These are phyloP conservation scores for Listrodromus nycthemerus DNA, from an alignment of 2,888 invertebrate species.

Conservation along the genomic window DNA sequence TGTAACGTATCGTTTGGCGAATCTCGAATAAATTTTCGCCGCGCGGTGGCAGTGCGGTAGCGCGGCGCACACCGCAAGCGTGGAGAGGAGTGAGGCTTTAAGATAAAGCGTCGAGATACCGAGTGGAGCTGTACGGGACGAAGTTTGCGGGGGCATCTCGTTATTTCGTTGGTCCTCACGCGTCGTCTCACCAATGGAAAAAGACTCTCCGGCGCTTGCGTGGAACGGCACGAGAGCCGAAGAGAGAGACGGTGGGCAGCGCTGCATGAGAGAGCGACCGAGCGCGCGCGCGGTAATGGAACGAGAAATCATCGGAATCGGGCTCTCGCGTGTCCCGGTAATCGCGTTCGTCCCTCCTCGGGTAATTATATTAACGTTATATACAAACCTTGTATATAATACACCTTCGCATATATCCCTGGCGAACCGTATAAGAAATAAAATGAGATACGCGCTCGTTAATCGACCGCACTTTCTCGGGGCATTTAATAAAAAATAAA, in stretches of 20 bases:
- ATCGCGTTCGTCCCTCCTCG: slow-evolving; percentile 61
- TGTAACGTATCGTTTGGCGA: slow-evolving; percentile 57
- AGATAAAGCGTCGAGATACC: slow-evolving; percentile 70
- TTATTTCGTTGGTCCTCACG: slow-evolving; percentile 60
- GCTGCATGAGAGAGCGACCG: not conserved
- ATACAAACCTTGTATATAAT: slow-evolving; percentile 28
- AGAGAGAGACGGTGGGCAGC: not conserved
- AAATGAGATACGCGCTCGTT: slow-evolving; percentile 46
- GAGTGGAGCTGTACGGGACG: slow-evolving; percentile 32
- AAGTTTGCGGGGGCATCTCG: slow-evolving; percentile 64
- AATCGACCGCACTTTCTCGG: slow-evolving; percentile 43
- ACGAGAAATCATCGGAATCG: slow-evolving; percentile 69
- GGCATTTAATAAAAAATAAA: slow-evolving; percentile 25
- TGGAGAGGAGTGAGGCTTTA: slow-evolving; percentile 62
- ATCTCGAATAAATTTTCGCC: slow-evolving; percentile 64
- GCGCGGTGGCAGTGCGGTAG: slow-evolving; percentile 28
- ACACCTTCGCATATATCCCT: not conserved
- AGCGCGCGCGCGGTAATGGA: slow-evolving; percentile 58
- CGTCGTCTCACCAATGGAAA: slow-evolving; percentile 24
- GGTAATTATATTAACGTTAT: slow-evolving; percentile 63
- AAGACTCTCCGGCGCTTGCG: slow-evolving; percentile 16
- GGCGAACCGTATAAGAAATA: slow-evolving; percentile 9
- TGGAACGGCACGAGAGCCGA: slow-evolving; percentile 8
- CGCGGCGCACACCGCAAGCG: slow-evolving; percentile 44
- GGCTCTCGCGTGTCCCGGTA: slow-evolving; percentile 68